A percentile compares a stretch with the other conserved stretches of the same genome.
phyloP scores from a whole-genome alignment of 2,797 vertebrate species.

The Vespertilio murinus region DNA sequence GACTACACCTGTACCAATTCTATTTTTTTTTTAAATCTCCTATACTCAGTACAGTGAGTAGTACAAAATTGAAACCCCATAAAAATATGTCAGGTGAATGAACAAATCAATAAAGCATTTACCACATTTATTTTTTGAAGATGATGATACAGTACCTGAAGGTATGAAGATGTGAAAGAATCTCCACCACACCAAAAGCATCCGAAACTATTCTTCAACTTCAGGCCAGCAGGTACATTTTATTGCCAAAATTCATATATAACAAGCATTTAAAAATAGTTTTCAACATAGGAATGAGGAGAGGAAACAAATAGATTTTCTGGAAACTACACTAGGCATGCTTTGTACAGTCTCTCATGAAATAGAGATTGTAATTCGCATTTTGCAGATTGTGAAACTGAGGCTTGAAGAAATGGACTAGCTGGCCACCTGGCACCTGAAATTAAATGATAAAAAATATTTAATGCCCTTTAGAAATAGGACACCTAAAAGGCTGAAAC shows the following conservation, averaged over 20 bases:
- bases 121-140: neutral
- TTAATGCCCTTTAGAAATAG: neutral
- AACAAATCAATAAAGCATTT: neutral
- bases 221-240: neutral
- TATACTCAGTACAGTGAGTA: neutral
- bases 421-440: neutral
- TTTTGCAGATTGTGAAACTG: neutral
- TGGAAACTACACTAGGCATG: neutral
- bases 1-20: neutral
- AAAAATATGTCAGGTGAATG: neutral
- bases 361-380: neutral
- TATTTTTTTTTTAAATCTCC: neutral
- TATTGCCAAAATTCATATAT: neutral
- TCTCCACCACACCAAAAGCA: neutral
- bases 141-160: neutral
- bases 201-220: neutral
- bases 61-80: neutral
- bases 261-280: neutral
- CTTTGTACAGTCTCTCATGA: neutral
- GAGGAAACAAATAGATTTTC: neutral
- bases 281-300: neutral
- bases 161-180: neutral
- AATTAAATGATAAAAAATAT: neutral
- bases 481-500: neutral
- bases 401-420: neutral